phyloP scores from a whole-genome alignment of 2,888 invertebrate species.

The Noctuana brunneofusca region DNA sequence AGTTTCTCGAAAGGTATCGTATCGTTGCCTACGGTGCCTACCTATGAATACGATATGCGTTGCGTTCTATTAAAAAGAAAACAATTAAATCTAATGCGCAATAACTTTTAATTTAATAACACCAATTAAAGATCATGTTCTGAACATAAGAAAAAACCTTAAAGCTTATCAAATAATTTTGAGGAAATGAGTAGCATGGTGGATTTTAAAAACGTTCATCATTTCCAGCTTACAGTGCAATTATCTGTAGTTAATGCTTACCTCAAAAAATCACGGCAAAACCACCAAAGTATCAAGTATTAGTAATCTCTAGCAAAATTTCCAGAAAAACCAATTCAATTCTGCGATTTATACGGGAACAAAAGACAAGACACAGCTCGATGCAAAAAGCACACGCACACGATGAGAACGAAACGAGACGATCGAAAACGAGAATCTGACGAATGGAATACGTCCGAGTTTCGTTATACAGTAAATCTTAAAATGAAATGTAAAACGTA shows the following conservation, averaged over 20 bases:
- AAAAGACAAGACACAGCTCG: constrained; percentile 41
- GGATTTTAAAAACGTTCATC: not conserved
- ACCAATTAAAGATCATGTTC: no score
- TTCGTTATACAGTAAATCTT: not conserved
- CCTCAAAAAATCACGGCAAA: constrained; percentile 12
- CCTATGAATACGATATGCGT: no score
- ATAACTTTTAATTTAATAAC: no score
- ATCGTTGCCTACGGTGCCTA: no score
- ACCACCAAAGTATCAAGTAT: not conserved
- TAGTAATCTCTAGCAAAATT: constrained; percentile 39
- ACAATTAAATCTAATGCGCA: no score
- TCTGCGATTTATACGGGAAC: constrained; percentile 40
- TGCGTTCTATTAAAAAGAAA: no score
- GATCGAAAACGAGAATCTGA: constrained; percentile 1
- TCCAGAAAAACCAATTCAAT: constrained; percentile 46
- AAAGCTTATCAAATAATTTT: not conserved
- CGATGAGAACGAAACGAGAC: constrained; percentile 8
- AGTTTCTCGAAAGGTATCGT: no score
- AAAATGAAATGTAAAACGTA: constrained; percentile 7
- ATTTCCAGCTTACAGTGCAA: not conserved
- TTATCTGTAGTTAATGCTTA: not conserved
- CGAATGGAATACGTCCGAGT: constrained; percentile 36
- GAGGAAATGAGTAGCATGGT: not conserved
- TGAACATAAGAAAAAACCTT: not conserved
- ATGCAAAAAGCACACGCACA: constrained; percentile 31